Base-by-base conservation (phyloP, 1,140 invertebrate genomes). In the Drosophila asahinai region DNA sequence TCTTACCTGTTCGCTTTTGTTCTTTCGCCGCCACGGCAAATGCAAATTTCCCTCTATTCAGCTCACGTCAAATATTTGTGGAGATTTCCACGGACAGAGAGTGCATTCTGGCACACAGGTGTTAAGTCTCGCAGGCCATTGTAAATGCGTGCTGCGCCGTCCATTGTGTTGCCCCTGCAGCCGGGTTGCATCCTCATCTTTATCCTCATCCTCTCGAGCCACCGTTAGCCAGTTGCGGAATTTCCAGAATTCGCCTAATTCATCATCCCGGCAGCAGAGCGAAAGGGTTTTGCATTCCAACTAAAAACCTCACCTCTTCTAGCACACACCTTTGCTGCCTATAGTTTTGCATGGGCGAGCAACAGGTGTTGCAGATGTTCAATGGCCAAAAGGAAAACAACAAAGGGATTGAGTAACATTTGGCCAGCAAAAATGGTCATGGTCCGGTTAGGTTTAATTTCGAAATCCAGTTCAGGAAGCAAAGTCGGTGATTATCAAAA, bases 61-160 rank as follows among this genome's bases (percentile, higher is more conserved):
- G 57, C 65, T 86, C 65, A 77, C 79, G 79, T 90, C 79, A 90
- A 90, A 90, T 90, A 90, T 90, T 90, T 90, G 86, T 90, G 71
- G 66, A 86, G 86, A 90, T 90, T 90, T 86, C 70, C 86, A 77
- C 67, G 22, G 22, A 36, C 47, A 57, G 77, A 57, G 77, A 89
- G 81, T 89, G 84, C 86, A 90, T 89, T 86, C 82, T 89, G 72
- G 84, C 86, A 89, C 86, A 86, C 86, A 89, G 86, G 86, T 89
- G 86, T 74, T 84, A 89, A 73, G 83, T 84, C 68, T 89, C 70
- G 75, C 84, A 90, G 86, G 60, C 77, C 81, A 82, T 89, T 89
- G 86, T 86, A 81, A 90, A 89, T 89, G 86, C 75, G 74, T 62
- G 55, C 48, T 60, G 19, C 57, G 15, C 15, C 19, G 36, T 8